Evolutionary conservation across 1,140 invertebrate genomes (phyloP).

Genomic region (Platyscapa corneri): DNA sequence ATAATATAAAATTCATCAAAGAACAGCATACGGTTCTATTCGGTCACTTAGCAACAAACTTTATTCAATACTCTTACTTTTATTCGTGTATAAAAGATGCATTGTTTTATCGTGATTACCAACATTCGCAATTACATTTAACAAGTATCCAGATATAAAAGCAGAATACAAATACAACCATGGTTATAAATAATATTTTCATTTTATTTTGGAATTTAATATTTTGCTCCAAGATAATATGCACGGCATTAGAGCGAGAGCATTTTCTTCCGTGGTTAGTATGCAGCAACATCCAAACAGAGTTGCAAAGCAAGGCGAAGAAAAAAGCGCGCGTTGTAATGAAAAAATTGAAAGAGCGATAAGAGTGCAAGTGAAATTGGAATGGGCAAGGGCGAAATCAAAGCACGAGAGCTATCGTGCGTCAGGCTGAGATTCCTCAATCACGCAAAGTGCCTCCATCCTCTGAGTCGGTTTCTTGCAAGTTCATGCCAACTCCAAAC

Average conservation of each 20-base stretch:
- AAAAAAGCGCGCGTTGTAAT: not conserved
- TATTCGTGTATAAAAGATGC: too few species aligned
- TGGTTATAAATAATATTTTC: not conserved
- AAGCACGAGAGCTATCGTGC: slow-evolving; percentile 57
- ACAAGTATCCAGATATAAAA: too few species aligned
- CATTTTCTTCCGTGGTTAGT: not conserved
- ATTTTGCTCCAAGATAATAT: too few species aligned
- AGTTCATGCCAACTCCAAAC: not conserved
- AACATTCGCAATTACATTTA: too few species aligned
- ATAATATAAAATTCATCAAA: too few species aligned
- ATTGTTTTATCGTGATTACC: too few species aligned
- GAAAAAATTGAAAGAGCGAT: not conserved
- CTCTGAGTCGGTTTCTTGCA: slow-evolving; percentile 28
- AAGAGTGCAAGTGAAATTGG: not conserved
- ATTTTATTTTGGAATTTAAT: too few species aligned
- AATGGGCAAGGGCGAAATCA: slow-evolving; percentile 50
- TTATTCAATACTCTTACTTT: not conserved
- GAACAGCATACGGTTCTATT: too few species aligned
- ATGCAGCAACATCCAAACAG: not conserved
- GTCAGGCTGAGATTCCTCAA: slow-evolving; percentile 59
- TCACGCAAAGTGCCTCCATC: slow-evolving; percentile 67
- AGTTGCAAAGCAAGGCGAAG: too few species aligned
- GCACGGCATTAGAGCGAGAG: not conserved
- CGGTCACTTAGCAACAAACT: not conserved
- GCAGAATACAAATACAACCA: not conserved